A percentile compares a stretch with the other conserved stretches of the same genome.
Evolutionary conservation across 2,888 invertebrate species (phyloP).

Genomic region (Calameuta idolon): DNA sequence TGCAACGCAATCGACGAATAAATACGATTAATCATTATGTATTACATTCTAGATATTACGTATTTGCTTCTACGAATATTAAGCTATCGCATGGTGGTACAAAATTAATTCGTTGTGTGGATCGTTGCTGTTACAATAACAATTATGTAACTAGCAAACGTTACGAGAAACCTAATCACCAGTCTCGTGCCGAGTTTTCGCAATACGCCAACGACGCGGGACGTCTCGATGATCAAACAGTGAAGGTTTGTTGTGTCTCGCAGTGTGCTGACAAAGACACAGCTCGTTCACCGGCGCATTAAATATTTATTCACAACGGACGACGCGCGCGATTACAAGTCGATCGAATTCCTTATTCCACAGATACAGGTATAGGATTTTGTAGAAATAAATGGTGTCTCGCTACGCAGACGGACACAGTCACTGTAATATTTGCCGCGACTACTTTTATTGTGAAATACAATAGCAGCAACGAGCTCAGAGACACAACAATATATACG

Average conservation of each 20-base stretch:
- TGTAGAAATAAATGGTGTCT: neutral
- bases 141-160: neutral
- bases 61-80: neutral
- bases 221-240: neutral
- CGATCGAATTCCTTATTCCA: neutral
- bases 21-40: neutral
- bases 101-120: neutral
- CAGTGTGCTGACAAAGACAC: neutral
- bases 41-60: neutral
- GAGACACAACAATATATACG: neutral
- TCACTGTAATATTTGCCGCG: neutral
- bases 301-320: neutral
- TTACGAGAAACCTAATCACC: neutral
- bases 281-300: neutral
- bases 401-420: neutral
- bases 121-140: neutral
- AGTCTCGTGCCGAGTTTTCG: neutral
- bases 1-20: neutral
- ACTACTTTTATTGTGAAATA: neutral
- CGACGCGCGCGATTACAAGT: neutral
- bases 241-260: neutral
- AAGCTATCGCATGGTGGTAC: neutral
- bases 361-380: neutral
- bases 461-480: neutral
- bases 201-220: no score